phyloP scores from a whole-genome alignment of 2,113 vertebrate species.

The Hystrix cristata region DNA sequence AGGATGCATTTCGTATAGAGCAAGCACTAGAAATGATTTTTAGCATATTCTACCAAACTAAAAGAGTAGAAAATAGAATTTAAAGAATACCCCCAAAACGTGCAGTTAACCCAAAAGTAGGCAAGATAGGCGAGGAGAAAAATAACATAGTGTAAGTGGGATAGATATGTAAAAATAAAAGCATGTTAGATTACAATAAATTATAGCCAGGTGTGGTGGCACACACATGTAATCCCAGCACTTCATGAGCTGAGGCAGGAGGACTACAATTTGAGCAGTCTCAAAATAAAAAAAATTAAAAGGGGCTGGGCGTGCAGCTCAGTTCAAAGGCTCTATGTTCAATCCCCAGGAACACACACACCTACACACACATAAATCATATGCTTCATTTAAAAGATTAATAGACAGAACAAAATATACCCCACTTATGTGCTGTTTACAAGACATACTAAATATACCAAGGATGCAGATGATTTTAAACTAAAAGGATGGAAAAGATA shows the following conservation, averaged over 20 bases:
- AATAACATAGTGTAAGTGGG: background rate
- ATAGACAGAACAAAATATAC: background rate
- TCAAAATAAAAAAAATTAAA: background rate
- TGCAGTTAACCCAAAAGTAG: background rate
- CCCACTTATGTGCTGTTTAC: background rate
- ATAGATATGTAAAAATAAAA: background rate
- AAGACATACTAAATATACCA: background rate
- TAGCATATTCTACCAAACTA: background rate
- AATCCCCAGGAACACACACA: background rate
- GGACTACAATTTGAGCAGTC: background rate
- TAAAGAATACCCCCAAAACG: background rate
- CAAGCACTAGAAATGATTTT: background rate
- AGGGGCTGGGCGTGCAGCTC: background rate
- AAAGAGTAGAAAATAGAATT: background rate
- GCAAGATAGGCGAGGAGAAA: background rate
- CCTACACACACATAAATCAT: background rate
- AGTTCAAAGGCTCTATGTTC: background rate
- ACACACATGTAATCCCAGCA: background rate
- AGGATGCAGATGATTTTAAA: background rate
- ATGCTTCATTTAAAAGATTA: background rate
- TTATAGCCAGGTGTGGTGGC: background rate
- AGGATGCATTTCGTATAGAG: background rate
- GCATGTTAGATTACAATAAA: slow-evolving; percentile 1
- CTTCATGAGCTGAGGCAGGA: background rate
- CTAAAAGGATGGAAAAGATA: background rate